Evolutionary conservation across 2,797 vertebrate genomes (phyloP), one percentile per base, ranked within the genome.

Genomic region (Euphonia xanthogaster): DNA sequence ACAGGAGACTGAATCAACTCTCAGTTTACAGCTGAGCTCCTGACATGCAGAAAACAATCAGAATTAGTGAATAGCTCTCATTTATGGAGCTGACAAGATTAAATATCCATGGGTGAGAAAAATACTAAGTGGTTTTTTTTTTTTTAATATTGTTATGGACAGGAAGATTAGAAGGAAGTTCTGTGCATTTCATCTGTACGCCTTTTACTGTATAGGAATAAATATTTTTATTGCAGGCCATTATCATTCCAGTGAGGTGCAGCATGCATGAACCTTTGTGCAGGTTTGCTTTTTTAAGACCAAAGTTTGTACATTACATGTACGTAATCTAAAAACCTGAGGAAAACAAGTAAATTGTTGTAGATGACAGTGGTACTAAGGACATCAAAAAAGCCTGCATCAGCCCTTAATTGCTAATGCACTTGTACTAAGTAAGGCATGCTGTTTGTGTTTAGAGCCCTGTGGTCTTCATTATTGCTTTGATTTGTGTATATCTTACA

Each of bases 231-330:
- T 44, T 58, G 33, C 55, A 73, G 60, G 28, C 33, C 8, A 1
- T 88, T 78, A 65, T 58, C 63, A 81, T 89, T 55, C 62, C 77
- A 62, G 72, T 88, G 88, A 74, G 76, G 31, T 88, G 65, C 84
- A 88, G 95, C 96, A 94, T 95, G 96, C 90, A 61, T 82, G 81
- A 95, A 87, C 47, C 74, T 95, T 96, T 80, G 19, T 57, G 66
- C 77, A 90, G 65, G 33, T 94, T 96, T 92, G 50, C 30, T 92
- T 86, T 90, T 92, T 88, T 77, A 76, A 95, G 94, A 93, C 96
- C 96, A 96, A 97, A 97, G 89, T 82, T 90, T 91, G 44, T 93
- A 86, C 62, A 5, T 91, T 94, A 90, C 82, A 78, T 39, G 42
- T 45, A 39, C 73, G 7, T 53, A 75, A 44, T 74, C 40, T 74